Percentiles rank a stretch among this genome's conserved stretches.
Evolutionary conservation across 2,797 vertebrate species (phyloP).

Genomic region (Tiaroga cobitis): DNA sequence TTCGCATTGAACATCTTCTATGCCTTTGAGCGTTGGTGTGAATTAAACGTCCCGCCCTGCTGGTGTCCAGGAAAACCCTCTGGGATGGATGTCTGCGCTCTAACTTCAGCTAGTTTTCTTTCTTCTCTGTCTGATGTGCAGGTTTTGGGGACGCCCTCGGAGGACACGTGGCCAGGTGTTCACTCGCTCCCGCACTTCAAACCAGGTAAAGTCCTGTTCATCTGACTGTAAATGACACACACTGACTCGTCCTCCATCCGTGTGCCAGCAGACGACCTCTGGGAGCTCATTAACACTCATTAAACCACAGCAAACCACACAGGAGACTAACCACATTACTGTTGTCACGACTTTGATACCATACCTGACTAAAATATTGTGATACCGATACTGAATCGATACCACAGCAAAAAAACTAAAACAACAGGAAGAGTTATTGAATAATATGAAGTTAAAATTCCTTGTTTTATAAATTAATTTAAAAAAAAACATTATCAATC

Average conservation of each 20-base stretch:
- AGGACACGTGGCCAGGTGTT: slow-evolving; percentile 87
- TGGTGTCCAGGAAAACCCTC: neutral
- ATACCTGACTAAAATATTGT: neutral
- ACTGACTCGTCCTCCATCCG: neutral
- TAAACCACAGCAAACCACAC: slow-evolving; percentile 46
- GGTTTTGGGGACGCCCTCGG: slow-evolving; percentile 87
- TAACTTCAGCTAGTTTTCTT: neutral
- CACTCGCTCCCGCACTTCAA: slow-evolving; percentile 87
- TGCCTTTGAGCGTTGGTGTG: neutral
- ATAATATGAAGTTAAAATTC: neutral
- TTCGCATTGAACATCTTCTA: neutral
- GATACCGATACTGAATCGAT: neutral
- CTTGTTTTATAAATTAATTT: neutral
- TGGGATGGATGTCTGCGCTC: neutral
- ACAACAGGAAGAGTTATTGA: neutral
- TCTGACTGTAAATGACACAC: neutral
- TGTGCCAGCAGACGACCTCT: slow-evolving; percentile 52
- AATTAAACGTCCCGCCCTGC: neutral
- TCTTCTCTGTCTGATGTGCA: slow-evolving; percentile 56
- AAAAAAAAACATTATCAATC: too few species aligned
- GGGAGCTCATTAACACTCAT: slow-evolving; percentile 71
- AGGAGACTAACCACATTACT: neutral
- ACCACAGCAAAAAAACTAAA: neutral
- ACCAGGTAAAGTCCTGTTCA: slow-evolving; percentile 74
- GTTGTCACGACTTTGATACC: neutral